Evolutionary conservation across 2,888 invertebrate genomes (phyloP).

Genomic region (Fragum sueziense): DNA sequence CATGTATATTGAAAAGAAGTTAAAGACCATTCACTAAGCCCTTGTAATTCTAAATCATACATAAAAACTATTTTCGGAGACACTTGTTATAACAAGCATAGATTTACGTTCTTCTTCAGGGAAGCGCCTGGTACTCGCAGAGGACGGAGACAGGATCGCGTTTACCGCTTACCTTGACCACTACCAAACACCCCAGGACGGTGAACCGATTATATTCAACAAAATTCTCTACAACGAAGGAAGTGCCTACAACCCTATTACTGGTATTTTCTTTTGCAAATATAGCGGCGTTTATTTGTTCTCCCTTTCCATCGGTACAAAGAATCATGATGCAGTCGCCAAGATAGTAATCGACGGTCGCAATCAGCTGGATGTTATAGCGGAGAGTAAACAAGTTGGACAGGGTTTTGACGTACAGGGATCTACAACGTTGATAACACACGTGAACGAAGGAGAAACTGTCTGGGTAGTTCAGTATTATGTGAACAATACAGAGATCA

Average conservation of each 20-base stretch:
- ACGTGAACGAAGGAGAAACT: neutral
- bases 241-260: neutral
- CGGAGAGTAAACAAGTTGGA: neutral
- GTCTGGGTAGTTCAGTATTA: slow-evolving; percentile 15
- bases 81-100: neutral
- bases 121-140: neutral
- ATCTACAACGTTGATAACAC: slow-evolving; percentile 1
- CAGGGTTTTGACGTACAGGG: neutral
- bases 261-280: neutral
- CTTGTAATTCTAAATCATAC: no score
- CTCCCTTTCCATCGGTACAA: neutral
- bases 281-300: slow-evolving; percentile 1
- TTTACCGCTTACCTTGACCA: slow-evolving; percentile 13
- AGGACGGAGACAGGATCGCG: neutral
- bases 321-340: neutral
- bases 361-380: neutral
- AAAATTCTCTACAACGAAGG: slow-evolving; percentile 2
- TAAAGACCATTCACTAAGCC: no score
- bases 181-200: neutral
- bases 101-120: neutral
- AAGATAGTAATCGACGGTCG: slow-evolving; percentile 11
- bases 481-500: neutral
- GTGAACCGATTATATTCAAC: neutral
- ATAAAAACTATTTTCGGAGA: neutral
- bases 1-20: no score